Conservation (phyloP, 2,113 vertebrate species). For the Callospermophilus lateralis region DNA sequence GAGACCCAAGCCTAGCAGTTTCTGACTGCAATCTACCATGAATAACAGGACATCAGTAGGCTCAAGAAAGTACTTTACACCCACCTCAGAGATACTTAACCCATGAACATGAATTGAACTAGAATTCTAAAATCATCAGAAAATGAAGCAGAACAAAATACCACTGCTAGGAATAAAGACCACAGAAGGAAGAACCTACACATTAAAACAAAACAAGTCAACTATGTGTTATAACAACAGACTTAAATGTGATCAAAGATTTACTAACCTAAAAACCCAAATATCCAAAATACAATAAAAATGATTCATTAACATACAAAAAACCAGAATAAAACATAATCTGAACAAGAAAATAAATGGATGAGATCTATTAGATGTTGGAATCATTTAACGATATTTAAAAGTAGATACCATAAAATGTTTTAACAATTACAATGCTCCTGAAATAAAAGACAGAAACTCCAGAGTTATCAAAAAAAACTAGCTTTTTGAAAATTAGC, state of each 20-base stretch:
- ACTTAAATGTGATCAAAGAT: not conserved
- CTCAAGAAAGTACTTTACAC: not conserved
- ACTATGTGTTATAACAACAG: not conserved
- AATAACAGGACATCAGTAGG: not conserved
- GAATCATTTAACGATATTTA: no score
- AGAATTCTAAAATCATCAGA: not conserved
- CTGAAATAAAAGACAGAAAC: no score
- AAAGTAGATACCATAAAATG: no score
- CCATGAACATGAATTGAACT: not conserved
- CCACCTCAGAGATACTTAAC: not conserved
- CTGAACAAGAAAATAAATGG: not conserved
- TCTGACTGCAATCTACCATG: not conserved
- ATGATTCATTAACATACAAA: not conserved
- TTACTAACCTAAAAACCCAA: not conserved
- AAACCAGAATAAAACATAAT: not conserved
- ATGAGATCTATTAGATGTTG: no score
- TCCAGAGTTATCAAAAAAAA: no score
- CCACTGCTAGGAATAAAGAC: not conserved
- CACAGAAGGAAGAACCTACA: not conserved
- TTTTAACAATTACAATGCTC: no score
- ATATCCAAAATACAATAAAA: not conserved
- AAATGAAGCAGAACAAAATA: constrained; percentile 26
- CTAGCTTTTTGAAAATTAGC: not conserved
- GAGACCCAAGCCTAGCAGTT: not conserved
- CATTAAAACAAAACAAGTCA: not conserved